Base-by-base conservation (phyloP, 2,888 invertebrate species). In the Polydrusus pterygomalis region DNA sequence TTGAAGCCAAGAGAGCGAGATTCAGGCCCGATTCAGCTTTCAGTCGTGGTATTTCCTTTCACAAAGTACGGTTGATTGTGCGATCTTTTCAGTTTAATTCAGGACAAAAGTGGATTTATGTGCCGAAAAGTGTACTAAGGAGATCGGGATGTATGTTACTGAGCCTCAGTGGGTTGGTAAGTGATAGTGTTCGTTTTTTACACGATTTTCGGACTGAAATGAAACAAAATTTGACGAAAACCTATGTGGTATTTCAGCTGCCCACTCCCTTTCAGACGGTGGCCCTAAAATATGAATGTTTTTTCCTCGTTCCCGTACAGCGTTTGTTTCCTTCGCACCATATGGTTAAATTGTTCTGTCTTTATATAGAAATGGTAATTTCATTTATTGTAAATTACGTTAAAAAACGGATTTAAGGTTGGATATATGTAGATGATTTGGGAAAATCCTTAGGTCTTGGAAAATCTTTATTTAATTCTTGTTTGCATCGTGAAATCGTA, bases 21-120 rank as follows among this genome's bases (percentile, higher is more conserved):
- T 71, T 69, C 63, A 60, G 67, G 47, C 72, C 64, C 63, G 63
- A 63, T 71, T 69, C 63, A 60, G 67, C 71, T 67, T 71, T 76
- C 71, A 71, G 70, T 75, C 25, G 73, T 74, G 68, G 65, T 49
- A 62, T 71, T 75, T 75, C 62, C 74, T 75, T 71, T 51, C 45
- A 71, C 34, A 17, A 34, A 54, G 47, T 20, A n/a, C 18, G 62
- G 47, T 43, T 51, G 51, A 63, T 38, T 65, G 70, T 38, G 67
- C 38, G 30, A 20, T 54, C n/a, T 65, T 69, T 70, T 51, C 54
- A 47, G 60, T 38, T 25, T 34, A 15, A 62, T 62, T 43, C 20
- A 51, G 51, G 30, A 15, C n/a, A 58, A 45, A 65, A 73, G 58
- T 60, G 38, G 17, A 60, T 60, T 11, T 60, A 60, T 67, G 58